phyloP scores from a whole-genome alignment of 2,113 vertebrate species.

The Silurus meridionalis region DNA sequence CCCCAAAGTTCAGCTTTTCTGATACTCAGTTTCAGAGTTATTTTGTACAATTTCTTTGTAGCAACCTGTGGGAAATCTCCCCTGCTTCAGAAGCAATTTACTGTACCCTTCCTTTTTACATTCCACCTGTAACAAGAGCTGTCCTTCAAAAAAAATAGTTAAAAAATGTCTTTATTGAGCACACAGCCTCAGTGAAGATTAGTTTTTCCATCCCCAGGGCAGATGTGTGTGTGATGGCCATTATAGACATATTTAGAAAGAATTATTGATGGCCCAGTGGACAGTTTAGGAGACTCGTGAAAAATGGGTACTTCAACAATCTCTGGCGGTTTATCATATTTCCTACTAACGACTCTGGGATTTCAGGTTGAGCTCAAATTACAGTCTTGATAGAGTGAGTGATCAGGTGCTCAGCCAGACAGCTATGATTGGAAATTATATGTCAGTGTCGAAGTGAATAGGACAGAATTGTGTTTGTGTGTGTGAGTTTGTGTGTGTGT shows the following conservation, averaged over 20 bases:
- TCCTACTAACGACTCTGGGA: conserved; percentile 38
- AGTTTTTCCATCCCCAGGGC: conserved; percentile 25
- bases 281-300: neutral
- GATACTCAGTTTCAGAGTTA: neutral
- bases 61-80: neutral
- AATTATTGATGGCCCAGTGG: conserved; percentile 49
- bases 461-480: neutral
- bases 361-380: conserved; percentile 45
- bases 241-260: conserved; percentile 32
- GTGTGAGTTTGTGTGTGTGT: neutral
- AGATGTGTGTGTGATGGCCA: conserved; percentile 23
- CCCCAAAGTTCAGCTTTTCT: neutral
- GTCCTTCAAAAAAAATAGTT: conserved; percentile 8
- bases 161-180: conserved; percentile 3
- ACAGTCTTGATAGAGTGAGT: conserved; percentile 48
- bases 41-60: neutral
- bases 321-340: conserved; percentile 43
- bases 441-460: conserved; percentile 21
- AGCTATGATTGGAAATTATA: conserved; percentile 35
- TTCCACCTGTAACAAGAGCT: neutral
- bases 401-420: conserved; percentile 44
- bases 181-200: conserved; percentile 15
- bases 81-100: neutral
- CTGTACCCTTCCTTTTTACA: conserved; percentile 1
- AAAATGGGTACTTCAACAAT: conserved; percentile 16